Conservation (phyloP, 2,113 vertebrate genomes). For the Sigmodon hispidus region DNA sequence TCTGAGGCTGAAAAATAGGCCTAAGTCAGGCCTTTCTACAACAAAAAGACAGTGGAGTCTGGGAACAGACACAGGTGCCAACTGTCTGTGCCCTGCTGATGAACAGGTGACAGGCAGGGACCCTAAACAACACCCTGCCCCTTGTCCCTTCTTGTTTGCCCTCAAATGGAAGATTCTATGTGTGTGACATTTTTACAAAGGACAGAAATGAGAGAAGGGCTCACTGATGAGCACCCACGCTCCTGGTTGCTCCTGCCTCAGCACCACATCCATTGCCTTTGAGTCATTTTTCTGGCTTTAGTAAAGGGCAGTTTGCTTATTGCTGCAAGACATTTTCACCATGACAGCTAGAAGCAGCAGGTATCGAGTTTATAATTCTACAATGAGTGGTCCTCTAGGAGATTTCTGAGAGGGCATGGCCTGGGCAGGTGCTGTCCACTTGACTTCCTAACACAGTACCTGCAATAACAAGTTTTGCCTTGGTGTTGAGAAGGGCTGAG, state of each 20-base stretch:
- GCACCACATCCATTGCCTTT: background rate
- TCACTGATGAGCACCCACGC: no score
- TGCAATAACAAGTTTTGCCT: background rate
- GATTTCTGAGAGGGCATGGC: background rate
- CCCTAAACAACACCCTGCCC: background rate
- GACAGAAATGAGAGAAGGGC: background rate
- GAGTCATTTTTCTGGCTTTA: background rate
- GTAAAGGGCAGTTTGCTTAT: background rate
- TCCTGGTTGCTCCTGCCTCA: rapidly evolving
- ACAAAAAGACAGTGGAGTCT: background rate
- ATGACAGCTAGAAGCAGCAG: background rate
- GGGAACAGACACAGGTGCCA: background rate
- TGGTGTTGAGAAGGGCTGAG: background rate
- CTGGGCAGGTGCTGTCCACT: background rate
- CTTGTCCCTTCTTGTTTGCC: background rate
- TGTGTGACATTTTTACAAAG: background rate
- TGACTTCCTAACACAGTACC: background rate
- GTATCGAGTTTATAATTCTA: background rate
- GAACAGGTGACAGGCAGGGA: background rate
- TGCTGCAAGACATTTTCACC: background rate
- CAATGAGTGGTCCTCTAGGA: background rate
- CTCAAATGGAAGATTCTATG: background rate
- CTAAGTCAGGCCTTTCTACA: background rate
- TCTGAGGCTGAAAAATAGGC: background rate
- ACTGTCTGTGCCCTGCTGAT: background rate